These are phyloP conservation scores for Pseudochaenichthys georgianus DNA, from an alignment of 2,797 vertebrate species.

Conservation along the genomic window DNA sequence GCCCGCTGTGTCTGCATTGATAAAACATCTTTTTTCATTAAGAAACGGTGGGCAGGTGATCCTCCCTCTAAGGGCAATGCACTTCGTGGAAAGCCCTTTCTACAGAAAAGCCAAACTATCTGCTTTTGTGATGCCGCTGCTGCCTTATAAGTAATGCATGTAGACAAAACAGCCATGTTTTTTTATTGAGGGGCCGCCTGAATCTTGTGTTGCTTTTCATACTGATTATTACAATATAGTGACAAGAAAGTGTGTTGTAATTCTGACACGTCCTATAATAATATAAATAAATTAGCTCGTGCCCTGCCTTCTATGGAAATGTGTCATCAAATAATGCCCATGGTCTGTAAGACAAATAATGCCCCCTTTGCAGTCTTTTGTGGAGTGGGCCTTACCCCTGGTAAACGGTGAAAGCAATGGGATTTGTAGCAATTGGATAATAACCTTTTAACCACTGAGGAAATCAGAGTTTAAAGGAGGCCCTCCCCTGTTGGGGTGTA, in stretches of 20 bases:
- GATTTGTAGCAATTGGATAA: conserved; percentile 69
- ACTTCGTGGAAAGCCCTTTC: conserved; percentile 8
- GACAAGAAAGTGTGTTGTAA: not conserved
- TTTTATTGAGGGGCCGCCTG: not conserved
- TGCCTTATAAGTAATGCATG: not conserved
- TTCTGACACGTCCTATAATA: not conserved
- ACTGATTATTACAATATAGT: not conserved
- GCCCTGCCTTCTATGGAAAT: conserved; percentile 24
- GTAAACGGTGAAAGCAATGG: conserved; percentile 54
- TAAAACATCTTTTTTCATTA: conserved; percentile 81
- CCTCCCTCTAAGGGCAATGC: conserved; percentile 32
- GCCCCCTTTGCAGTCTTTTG: conserved; percentile 43
- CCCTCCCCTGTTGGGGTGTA: conserved; percentile 60
- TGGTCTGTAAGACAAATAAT: conserved; percentile 48
- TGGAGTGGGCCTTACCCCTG: conserved; percentile 45
- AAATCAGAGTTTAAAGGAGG: conserved; percentile 74
- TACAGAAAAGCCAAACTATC: conserved; percentile 4
- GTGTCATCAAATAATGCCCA: conserved; percentile 27
- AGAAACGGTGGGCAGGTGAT: conserved; percentile 66
- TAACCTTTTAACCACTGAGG: conserved; percentile 72
- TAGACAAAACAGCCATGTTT: not conserved
- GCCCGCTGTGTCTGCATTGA: conserved; percentile 77
- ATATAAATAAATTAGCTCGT: conserved; percentile 18
- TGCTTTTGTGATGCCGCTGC: not conserved
- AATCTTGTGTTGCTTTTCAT: not conserved